Conservation (phyloP, 1,140 invertebrate species). For the Drosophila melanica region DNA sequence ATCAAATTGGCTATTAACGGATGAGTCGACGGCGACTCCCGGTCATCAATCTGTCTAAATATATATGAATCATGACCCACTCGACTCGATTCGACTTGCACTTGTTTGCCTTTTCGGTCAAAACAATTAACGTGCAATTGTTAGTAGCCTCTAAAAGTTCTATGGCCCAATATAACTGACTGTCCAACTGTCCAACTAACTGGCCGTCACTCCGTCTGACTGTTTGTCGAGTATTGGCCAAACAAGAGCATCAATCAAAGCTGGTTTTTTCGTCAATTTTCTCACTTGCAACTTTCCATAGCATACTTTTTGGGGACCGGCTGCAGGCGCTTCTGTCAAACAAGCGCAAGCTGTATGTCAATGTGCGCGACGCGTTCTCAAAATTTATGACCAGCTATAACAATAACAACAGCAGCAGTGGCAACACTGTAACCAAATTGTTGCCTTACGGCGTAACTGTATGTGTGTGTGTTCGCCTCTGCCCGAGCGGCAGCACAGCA, state of each 20-base stretch:
- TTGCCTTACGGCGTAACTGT: slow-evolving; percentile 7
- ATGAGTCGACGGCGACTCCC: slow-evolving; percentile 15
- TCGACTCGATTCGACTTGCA: slow-evolving; percentile 30
- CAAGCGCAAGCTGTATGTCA: slow-evolving; percentile 57
- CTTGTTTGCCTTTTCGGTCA: slow-evolving; percentile 39
- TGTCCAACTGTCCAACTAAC: background rate
- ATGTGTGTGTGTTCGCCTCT: background rate
- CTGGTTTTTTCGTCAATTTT: slow-evolving; percentile 24
- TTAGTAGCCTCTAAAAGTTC: slow-evolving; percentile 56
- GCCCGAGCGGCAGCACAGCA: slow-evolving; percentile 10
- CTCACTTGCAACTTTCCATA: slow-evolving; percentile 20
- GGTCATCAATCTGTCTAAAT: slow-evolving; percentile 76
- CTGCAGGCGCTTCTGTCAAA: slow-evolving; percentile 15
- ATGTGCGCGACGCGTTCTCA: slow-evolving; percentile 45
- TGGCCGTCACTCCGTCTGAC: background rate
- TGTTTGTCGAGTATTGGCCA: slow-evolving; percentile 1
- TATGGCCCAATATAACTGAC: slow-evolving; percentile 18
- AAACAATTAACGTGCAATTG: slow-evolving; percentile 74
- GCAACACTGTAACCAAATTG: slow-evolving; percentile 56
- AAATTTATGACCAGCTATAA: slow-evolving; percentile 59
- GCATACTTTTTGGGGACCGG: slow-evolving; percentile 35
- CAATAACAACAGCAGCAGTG: slow-evolving; percentile 31
- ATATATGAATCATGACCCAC: slow-evolving; percentile 55
- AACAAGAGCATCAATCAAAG: slow-evolving; percentile 76
- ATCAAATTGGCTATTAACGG: slow-evolving; percentile 57